Base-by-base conservation (phyloP, 2,888 invertebrate species). In the Ichneumoninae sp. region DNA sequence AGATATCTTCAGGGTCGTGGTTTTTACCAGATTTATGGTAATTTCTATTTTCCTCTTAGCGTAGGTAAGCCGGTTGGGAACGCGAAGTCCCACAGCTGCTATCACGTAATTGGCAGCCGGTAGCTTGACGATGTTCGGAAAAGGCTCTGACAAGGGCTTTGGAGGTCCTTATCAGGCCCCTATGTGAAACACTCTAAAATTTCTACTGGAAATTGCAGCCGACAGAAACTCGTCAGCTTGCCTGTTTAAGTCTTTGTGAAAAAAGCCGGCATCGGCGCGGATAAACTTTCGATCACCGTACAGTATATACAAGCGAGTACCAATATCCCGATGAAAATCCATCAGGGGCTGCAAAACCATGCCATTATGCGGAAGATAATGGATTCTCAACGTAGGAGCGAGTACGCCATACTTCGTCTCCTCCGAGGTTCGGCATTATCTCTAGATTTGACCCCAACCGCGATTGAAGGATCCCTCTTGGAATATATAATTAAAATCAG, bases 351-450 rank as follows among this genome's bases (percentile, higher is more conserved):
- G 54, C 57, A 22, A 54, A 30, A 54, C 40, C 71, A 13, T 57
- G 54, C 54, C 71, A 73, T 73, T 73, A 73, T 73, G 71, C 57
- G 57, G 54, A 40, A 73, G 71, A 57, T 73, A 73, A 73, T 73
- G 71, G 71, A 73, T 73, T 73, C 57, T 57, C 40, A 8, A 7
- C 57, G 57, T 30, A 52, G 54, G 33, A 52, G 52, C 71, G 26
- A 54, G 44, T 57, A 22, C 57, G 57, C 10, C 54, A 57, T 57
- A 36, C 52, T 73, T 57, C 30, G 54, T 22, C 71, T 52, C 54
- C 57, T 16, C 36, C 44, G 54, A 36, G 19, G 19, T 73, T 73
- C 57, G 26, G 33, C 71, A 73, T 73, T 73, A 73, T 57, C 71
- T 73, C 36, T 10, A 22, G 36, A 73, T 73, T 73, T 40, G 40